Evolutionary conservation across 2,797 vertebrate genomes (phyloP), one percentile per base, ranked within the genome.

Genomic region (Chanos chanos): DNA sequence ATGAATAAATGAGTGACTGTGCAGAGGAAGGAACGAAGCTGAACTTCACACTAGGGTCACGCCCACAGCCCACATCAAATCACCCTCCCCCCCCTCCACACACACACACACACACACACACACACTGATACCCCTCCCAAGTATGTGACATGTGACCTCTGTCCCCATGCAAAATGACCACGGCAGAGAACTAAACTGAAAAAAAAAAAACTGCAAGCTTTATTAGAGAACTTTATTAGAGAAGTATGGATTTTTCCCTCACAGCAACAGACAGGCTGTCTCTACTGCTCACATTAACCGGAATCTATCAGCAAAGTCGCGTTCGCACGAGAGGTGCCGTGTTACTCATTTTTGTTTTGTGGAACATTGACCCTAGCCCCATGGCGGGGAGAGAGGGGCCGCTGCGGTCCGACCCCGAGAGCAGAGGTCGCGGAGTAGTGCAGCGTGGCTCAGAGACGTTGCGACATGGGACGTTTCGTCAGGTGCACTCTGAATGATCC

Each of bases 381-480:
- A n/a, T 7, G 52, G 31, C 36, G 30, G 22, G 52, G 56, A 47
- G 62, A 48, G 57, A 37, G 12, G 47, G 41, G 53, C 31, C 7
- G 2, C 49, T 16, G 3, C n/a, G 70, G 72, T 75, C 78, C 77
- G 47, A 47, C 66, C 73, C 69, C 5, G 41, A 63, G 78, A 79
- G 59, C 70, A 84, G 84, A 89, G 86, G 77, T 86, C 81, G 75
- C n/a, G 31, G 57, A 58, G 73, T 85, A 81, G 83, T 85, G 80
- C 65, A 66, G 79, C 68, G 77, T 44, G 54, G 76, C 75, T 77
- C 8, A 58, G 71, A 71, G 33, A 24, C 22, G 72, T 87, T 83
- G 80, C 82, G 72, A 86, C 86, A 88, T 62, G 39, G n/a, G 36
- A 31, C 65, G 71, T 78, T 73, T 84, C 81, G 70, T 89, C 83